A percentile compares a stretch with the other conserved stretches of the same genome.
Conservation (phyloP, 1,140 invertebrate genomes). For the Solenopsis fugax region DNA sequence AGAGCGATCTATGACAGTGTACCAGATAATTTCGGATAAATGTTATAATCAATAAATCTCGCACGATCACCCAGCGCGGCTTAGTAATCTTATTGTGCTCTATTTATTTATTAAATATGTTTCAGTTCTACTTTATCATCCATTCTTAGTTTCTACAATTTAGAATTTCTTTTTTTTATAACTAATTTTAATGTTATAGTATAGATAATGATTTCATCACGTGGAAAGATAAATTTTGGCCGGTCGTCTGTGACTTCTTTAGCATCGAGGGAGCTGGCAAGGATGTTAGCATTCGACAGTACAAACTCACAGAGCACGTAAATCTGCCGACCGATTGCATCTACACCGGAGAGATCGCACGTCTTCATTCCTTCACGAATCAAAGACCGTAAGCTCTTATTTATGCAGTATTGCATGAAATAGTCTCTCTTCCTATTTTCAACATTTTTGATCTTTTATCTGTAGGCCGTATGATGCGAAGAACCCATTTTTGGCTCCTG, state of each 20-base stretch:
- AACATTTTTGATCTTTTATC: slow-evolving; percentile 23
- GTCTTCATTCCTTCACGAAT: slow-evolving; percentile 95
- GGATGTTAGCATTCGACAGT: slow-evolving; percentile 97
- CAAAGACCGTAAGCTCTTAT: slow-evolving; percentile 94
- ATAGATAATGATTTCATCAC: slow-evolving; percentile 99
- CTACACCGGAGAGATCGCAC: slow-evolving; percentile 97
- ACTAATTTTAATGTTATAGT: slow-evolving; percentile 86
- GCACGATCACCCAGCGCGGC: too few species aligned
- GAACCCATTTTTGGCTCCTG: slow-evolving; percentile 97
- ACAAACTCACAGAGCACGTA: slow-evolving; percentile 92
- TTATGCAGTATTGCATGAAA: neutral
- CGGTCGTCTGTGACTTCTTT: slow-evolving; percentile 97
- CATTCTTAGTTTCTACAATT: slow-evolving; percentile 26
- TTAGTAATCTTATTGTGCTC: too few species aligned
- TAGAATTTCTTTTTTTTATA: slow-evolving; percentile 9
- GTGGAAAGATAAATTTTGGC: slow-evolving; percentile 99
- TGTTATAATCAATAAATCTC: too few species aligned
- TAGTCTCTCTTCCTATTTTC: neutral
- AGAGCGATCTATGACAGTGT: too few species aligned
- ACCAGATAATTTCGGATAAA: too few species aligned
- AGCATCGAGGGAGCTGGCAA: slow-evolving; percentile 97
- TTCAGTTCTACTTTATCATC: neutral
- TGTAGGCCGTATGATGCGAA: slow-evolving; percentile 98
- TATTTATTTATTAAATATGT: too few species aligned
- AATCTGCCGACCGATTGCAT: slow-evolving; percentile 92